A percentile compares a stretch with the other conserved stretches of the same genome.
phyloP scores from a whole-genome alignment of 2,888 invertebrate species.

The Chalcis sispes region DNA sequence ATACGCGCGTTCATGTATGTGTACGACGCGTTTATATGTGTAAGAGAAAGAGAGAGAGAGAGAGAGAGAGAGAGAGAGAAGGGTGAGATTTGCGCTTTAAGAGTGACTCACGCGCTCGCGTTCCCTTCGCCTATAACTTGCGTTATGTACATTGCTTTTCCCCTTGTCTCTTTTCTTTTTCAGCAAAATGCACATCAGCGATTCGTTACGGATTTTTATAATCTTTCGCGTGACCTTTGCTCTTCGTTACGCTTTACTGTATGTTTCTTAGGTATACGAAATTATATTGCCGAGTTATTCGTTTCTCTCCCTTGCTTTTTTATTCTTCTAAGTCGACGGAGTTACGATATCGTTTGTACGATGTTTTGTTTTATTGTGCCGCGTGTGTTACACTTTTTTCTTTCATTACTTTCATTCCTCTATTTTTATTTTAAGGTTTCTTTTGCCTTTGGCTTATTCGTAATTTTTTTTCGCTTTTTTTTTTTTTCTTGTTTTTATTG shows the following conservation, averaged over 20 bases:
- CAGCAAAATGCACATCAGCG: slow-evolving; percentile 25
- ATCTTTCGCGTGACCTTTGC: slow-evolving; percentile 31
- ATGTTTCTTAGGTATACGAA: neutral
- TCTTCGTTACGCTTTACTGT: neutral
- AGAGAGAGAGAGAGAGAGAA: slow-evolving; percentile 22
- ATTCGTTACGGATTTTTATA: slow-evolving; percentile 55
- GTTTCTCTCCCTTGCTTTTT: neutral
- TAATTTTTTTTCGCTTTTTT: too few species aligned
- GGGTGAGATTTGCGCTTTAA: too few species aligned
- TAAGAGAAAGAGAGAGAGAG: slow-evolving; percentile 28
- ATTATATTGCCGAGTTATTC: neutral
- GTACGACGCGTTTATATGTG: neutral
- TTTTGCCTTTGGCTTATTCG: too few species aligned
- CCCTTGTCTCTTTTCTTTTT: neutral
- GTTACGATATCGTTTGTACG: neutral
- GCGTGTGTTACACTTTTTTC: neutral
- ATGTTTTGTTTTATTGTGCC: too few species aligned
- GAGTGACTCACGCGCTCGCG: too few species aligned
- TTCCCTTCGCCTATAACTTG: slow-evolving; percentile 11
- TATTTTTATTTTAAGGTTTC: too few species aligned
- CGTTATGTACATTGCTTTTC: slow-evolving; percentile 1
- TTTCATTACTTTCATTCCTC: too few species aligned
- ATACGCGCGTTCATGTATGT: slow-evolving; percentile 6
- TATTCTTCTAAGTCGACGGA: neutral
- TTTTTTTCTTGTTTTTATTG: too few species aligned